Evolutionary conservation across 2,888 invertebrate genomes (phyloP).

Genomic region (Cylindroiulus punctatus): DNA sequence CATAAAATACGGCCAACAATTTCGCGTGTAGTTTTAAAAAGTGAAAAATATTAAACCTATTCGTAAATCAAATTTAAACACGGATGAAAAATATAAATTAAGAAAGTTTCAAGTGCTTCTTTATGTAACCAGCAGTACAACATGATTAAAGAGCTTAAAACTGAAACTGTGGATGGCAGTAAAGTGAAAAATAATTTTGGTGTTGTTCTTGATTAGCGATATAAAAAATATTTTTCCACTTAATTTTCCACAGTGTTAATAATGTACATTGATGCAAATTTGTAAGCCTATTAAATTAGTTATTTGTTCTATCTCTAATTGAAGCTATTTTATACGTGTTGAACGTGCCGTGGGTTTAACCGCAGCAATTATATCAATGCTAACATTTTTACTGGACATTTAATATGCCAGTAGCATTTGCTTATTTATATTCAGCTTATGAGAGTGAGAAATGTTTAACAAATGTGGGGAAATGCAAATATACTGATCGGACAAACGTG

Average conservation of each 20-base stretch:
- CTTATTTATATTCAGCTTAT: constrained; percentile 3
- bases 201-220: constrained; percentile 36
- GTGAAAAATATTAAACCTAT: not conserved
- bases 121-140: not conserved
- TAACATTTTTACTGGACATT: constrained; percentile 25
- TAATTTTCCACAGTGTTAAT: constrained; percentile 11
- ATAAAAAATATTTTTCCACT: constrained; percentile 28
- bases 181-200: constrained; percentile 44
- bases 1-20: not conserved
- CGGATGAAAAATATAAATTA: constrained; percentile 24
- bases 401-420: constrained; percentile 12
- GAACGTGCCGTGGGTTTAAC: not conserved
- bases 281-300: not conserved
- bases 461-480: not conserved
- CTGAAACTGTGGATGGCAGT: constrained; percentile 39
- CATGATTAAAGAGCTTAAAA: not conserved
- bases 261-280: constrained; percentile 36
- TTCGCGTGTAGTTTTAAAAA: constrained; percentile 15
- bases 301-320: not conserved
- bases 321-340: not conserved
- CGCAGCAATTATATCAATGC: not conserved
- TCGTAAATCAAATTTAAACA: constrained; percentile 2
- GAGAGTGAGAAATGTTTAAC: not conserved
- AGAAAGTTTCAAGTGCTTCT: not conserved
- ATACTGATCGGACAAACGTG: not conserved